These are phyloP conservation scores for Kradibia gibbosae DNA, from an alignment of 1,140 invertebrate genomes.

Conservation along the genomic window DNA sequence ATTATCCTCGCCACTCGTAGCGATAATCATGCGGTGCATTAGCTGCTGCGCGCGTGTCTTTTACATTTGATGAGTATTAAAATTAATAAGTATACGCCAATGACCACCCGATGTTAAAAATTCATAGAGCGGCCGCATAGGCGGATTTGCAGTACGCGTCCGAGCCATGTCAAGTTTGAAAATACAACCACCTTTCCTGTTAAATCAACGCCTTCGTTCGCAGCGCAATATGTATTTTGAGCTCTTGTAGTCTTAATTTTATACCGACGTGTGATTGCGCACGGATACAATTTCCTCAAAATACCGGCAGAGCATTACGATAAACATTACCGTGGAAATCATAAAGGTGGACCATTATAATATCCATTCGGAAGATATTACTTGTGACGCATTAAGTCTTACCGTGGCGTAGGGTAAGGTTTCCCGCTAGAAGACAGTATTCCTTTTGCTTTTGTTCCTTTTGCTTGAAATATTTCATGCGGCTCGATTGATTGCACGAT, in stretches of 20 bases:
- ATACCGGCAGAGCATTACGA: neutral
- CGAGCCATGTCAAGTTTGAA: neutral
- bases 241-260: neutral
- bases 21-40: too few relatives aligned
- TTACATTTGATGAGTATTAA: neutral
- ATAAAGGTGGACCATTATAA: constrained; percentile 7
- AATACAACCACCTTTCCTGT: neutral
- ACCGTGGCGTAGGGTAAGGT: neutral
- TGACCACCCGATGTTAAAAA: neutral
- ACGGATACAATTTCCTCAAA: constrained; percentile 10
- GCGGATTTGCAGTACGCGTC: neutral
- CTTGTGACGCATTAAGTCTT: neutral
- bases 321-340: constrained; percentile 9
- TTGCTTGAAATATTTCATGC: neutral
- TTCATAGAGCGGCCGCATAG: neutral
- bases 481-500: neutral
- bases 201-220: neutral
- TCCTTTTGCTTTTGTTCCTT: neutral
- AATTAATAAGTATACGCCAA: neutral
- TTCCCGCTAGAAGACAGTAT: neutral
- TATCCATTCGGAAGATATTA: neutral
- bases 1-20: too few relatives aligned
- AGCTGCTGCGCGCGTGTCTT: too few relatives aligned
- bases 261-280: neutral
- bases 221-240: neutral